Percentiles rank a stretch among this genome's conserved stretches.
Conservation (phyloP, 2,113 vertebrate genomes). For the Ceuthmochares aereus region DNA sequence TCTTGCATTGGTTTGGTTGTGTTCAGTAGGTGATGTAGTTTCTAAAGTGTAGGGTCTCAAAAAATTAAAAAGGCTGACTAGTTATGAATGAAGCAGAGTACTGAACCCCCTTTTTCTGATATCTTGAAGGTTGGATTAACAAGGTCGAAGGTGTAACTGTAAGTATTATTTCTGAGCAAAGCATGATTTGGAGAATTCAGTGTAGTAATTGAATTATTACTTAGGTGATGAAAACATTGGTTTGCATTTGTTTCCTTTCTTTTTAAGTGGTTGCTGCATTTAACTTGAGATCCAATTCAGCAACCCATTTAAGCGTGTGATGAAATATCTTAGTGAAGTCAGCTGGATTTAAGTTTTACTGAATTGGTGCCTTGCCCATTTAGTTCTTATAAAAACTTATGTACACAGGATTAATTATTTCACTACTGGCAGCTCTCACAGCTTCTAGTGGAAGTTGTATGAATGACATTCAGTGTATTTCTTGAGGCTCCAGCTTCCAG, state of each 20-base stretch:
- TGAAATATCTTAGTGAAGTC: neutral
- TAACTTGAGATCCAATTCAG: neutral
- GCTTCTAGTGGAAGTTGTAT: neutral
- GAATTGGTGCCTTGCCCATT: neutral
- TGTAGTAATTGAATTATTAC: neutral
- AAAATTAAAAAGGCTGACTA: neutral
- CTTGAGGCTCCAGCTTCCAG: neutral
- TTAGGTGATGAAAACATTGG: neutral
- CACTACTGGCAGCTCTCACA: conserved; percentile 20
- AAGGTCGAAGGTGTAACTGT: neutral
- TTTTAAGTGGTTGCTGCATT: neutral
- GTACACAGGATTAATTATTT: conserved; percentile 51
- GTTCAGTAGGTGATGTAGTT: neutral
- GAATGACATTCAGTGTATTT: conserved; percentile 56
- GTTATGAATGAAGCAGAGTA: neutral
- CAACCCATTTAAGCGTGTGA: neutral
- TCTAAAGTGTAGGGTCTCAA: neutral
- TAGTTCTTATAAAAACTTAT: neutral
- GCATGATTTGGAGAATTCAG: neutral
- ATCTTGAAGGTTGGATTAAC: neutral
- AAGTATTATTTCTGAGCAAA: neutral
- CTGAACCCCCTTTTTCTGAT: neutral
- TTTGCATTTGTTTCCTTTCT: conserved; percentile 22
- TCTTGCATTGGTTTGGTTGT: neutral
- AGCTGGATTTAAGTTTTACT: neutral